Conservation (phyloP, 2,797 vertebrate genomes). For the Lycodopsis pacificus region DNA sequence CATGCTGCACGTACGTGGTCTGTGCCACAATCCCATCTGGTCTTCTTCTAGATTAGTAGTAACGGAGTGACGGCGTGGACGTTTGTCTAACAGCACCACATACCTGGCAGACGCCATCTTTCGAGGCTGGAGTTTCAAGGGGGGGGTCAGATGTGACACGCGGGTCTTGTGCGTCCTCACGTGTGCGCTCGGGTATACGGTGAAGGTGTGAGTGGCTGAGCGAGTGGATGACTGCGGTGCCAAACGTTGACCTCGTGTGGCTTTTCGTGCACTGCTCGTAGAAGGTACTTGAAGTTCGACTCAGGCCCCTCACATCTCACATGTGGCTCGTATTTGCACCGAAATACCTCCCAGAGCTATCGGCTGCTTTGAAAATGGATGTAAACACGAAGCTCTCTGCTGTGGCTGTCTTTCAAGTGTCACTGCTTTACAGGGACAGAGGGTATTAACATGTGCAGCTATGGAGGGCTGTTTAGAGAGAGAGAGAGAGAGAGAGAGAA, state of each 20-base stretch:
- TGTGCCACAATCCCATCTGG: constrained; percentile 59
- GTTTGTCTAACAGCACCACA: constrained; percentile 40
- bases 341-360: constrained; percentile 71
- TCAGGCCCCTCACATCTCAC: constrained; percentile 70
- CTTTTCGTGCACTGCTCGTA: constrained; percentile 50
- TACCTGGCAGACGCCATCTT: constrained; percentile 27
- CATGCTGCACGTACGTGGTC: constrained; percentile 13
- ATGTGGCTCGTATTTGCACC: constrained; percentile 76
- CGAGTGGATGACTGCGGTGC: constrained; percentile 57
- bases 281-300: constrained; percentile 72
- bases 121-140: constrained; percentile 56
- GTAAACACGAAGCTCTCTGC: constrained; percentile 67
- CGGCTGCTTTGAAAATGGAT: constrained; percentile 70
- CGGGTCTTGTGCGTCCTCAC: constrained; percentile 33
- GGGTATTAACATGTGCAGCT: constrained; percentile 50
- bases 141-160: constrained; percentile 39
- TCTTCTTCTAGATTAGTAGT: constrained; percentile 59
- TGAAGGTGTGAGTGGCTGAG: constrained; percentile 60
- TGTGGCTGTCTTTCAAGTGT: constrained; percentile 58
- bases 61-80: constrained; percentile 42
- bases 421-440: constrained; percentile 35
- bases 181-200: constrained; percentile 36
- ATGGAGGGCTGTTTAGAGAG: constrained; percentile 48
- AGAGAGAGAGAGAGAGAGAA: constrained; percentile 25
- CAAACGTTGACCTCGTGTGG: constrained; percentile 71